Evolutionary conservation across 1,140 invertebrate species (phyloP).

Genomic region (Brachionus rubens): DNA sequence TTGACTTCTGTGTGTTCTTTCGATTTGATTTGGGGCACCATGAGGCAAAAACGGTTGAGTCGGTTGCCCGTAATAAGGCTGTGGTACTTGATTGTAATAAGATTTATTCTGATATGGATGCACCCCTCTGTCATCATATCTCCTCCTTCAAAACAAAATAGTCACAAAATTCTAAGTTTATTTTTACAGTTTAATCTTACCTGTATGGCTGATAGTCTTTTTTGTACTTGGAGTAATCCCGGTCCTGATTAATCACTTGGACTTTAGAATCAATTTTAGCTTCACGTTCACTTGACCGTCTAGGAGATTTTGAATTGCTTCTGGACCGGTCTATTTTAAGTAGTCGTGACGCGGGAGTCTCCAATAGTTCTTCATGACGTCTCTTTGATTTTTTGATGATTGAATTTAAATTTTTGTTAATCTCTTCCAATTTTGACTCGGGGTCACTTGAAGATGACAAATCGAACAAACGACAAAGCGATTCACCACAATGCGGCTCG

Average conservation of each 20-base stretch:
- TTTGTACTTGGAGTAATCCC: background rate
- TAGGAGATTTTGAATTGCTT: conserved; percentile 2
- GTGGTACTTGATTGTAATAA: background rate
- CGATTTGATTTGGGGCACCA: background rate
- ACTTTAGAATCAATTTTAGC: background rate
- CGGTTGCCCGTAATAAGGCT: background rate
- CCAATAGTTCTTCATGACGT: conserved; percentile 15
- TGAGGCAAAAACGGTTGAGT: background rate
- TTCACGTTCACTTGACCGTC: background rate
- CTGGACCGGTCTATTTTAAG: background rate
- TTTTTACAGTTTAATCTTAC: background rate
- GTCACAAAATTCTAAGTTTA: background rate
- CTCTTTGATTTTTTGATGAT: conserved; percentile 34
- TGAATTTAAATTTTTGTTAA: conserved; percentile 24
- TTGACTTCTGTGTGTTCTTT: no score
- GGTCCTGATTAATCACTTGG: background rate
- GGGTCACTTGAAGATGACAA: background rate
- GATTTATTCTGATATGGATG: background rate
- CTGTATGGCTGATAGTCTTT: background rate
- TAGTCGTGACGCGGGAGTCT: background rate
- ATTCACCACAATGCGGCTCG: conserved; percentile 86
- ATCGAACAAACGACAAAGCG: conserved; percentile 81
- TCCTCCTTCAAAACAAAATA: background rate
- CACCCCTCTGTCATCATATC: background rate
- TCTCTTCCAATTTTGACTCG: conserved; percentile 3